Conservation (phyloP, 2,888 invertebrate genomes). For the Sesia apiformis region DNA sequence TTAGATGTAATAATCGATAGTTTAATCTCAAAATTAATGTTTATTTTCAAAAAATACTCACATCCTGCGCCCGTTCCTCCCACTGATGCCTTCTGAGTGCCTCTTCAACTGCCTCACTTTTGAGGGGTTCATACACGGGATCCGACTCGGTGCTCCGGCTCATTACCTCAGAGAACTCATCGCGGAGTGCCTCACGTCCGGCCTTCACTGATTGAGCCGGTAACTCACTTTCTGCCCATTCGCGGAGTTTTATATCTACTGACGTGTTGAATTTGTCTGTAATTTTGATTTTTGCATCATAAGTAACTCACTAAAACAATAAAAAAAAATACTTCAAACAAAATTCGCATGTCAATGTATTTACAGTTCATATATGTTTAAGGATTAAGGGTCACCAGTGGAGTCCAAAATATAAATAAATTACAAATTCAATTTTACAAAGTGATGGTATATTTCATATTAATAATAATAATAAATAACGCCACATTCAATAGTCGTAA, state of each 20-base stretch:
- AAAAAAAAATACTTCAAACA: too few relatives aligned
- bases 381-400: too few relatives aligned
- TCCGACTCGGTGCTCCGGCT: conserved; percentile 75
- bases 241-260: conserved; percentile 94
- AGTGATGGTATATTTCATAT: too few relatives aligned
- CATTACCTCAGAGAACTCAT: conserved; percentile 48
- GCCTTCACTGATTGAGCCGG: conserved; percentile 78
- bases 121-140: conserved; percentile 91
- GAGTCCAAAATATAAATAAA: too few relatives aligned
- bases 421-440: too few relatives aligned
- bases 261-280: conserved; percentile 88
- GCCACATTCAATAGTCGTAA: too few relatives aligned
- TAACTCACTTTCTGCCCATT: conserved; percentile 95
- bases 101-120: conserved; percentile 90
- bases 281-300: background rate
- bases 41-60: conserved; percentile 19
- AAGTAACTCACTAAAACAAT: too few relatives aligned
- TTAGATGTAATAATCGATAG: too few relatives aligned
- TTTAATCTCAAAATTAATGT: too few relatives aligned
- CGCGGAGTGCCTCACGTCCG: conserved; percentile 83
- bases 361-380: too few relatives aligned
- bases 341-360: too few relatives aligned
- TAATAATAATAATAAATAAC: too few relatives aligned
- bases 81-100: conserved; percentile 91
- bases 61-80: conserved; percentile 88